These are phyloP conservation scores for Congeria kusceri DNA, from an alignment of 2,888 invertebrate genomes.

Conservation along the genomic window DNA sequence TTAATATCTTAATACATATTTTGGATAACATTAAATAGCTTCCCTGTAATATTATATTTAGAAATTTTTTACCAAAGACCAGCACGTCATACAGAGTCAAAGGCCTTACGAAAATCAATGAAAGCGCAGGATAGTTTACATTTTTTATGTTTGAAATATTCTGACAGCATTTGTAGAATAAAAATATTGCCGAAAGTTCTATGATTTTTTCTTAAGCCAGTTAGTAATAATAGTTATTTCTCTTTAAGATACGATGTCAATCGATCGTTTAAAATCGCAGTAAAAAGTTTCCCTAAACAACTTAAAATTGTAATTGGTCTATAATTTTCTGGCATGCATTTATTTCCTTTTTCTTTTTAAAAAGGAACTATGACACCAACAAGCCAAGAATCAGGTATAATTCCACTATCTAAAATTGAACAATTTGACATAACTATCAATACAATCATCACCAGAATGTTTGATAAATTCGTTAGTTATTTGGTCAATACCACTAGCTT, in stretches of 20 bases:
- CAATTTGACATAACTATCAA: not conserved
- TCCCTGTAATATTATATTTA: conserved; percentile 22
- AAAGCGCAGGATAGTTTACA: conserved; percentile 36
- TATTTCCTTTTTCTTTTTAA: not conserved
- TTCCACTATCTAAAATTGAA: not conserved
- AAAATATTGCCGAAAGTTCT: not conserved
- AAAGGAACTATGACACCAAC: not conserved
- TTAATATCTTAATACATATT: conserved; percentile 41
- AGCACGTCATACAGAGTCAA: conserved; percentile 41
- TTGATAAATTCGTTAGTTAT: not conserved
- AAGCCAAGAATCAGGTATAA: not conserved
- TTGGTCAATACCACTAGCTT: not conserved
- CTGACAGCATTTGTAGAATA: no score
- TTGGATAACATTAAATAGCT: conserved; percentile 26
- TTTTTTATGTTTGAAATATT: conserved; percentile 8
- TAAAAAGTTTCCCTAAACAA: not conserved
- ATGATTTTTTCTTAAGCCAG: not conserved
- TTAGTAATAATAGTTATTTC: not conserved
- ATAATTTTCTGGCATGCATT: not conserved
- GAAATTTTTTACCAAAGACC: conserved; percentile 26
- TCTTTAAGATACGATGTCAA: not conserved
- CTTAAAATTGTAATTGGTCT: no score
- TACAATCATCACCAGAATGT: not conserved
- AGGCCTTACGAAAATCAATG: conserved; percentile 28
- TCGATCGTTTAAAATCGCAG: not conserved